Evolutionary conservation across 2,113 vertebrate genomes (phyloP).

Genomic region (Campylorhamphus procurvoides): DNA sequence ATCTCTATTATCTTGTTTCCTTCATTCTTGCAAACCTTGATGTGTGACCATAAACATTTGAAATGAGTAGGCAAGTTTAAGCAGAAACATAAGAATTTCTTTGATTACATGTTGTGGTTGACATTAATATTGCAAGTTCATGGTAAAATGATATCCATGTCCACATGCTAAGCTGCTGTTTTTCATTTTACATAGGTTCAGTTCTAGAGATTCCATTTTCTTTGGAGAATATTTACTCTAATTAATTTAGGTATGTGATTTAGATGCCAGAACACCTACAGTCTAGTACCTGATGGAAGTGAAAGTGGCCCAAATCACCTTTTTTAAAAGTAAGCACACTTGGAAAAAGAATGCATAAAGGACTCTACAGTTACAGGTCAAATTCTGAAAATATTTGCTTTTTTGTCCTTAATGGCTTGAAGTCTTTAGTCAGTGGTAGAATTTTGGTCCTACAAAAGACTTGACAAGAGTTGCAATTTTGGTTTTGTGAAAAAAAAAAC

Average conservation of each 20-base stretch:
- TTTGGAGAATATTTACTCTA: neutral
- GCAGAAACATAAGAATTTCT: neutral
- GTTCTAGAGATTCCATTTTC: neutral
- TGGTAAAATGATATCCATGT: neutral
- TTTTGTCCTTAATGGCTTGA: neutral
- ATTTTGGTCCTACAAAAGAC: neutral
- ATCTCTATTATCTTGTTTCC: neutral
- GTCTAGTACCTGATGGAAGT: neutral
- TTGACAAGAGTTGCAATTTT: neutral
- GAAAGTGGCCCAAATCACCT: neutral
- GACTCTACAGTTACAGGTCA: neutral
- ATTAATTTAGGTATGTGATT: neutral
- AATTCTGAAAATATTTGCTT: neutral
- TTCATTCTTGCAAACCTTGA: neutral
- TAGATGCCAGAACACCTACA: neutral
- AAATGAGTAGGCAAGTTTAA: neutral
- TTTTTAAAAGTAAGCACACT: neutral
- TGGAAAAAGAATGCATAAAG: neutral
- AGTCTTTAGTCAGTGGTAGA: neutral
- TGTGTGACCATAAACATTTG: neutral
- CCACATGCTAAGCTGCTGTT: neutral
- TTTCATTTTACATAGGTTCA: neutral
- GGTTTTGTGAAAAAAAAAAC: neutral
- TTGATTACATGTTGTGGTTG: neutral
- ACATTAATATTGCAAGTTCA: neutral